phyloP scores from a whole-genome alignment of 2,888 invertebrate genomes.

The Mesorhabditis belari region DNA sequence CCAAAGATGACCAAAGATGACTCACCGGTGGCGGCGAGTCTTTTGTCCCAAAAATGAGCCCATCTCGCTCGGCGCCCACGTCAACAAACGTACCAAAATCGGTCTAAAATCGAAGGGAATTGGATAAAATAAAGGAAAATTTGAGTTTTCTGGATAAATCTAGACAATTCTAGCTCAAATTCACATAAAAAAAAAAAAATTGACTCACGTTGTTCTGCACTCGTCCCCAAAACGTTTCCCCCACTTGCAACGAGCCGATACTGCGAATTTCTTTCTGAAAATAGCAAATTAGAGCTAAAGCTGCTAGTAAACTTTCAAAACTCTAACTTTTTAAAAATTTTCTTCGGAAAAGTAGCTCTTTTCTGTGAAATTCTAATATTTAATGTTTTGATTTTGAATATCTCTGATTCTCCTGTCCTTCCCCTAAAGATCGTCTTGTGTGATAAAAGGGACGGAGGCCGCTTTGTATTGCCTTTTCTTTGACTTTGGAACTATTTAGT shows the following conservation, averaged over 20 bases:
- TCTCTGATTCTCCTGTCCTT: no score
- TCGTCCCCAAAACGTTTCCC: conserved; percentile 61
- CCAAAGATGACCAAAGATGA: no score
- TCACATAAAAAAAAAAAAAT: no score
- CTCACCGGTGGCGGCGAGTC: no score
- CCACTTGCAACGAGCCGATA: conserved; percentile 53
- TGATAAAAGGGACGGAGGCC: no score
- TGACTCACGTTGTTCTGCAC: conserved; percentile 66
- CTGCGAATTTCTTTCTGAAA: conserved; percentile 20
- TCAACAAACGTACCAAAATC: conserved; percentile 88
- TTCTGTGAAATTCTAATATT: no score
- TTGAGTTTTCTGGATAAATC: no score
- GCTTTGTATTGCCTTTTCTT: no score
- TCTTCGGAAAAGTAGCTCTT: neutral
- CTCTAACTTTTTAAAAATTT: neutral
- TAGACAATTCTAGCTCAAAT: no score
- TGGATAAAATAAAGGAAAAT: neutral
- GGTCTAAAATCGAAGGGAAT: conserved; percentile 55
- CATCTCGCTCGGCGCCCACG: conserved; percentile 55
- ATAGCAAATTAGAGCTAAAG: neutral
- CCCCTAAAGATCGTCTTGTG: no score
- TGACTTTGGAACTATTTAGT: no score
- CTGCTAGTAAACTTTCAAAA: neutral
- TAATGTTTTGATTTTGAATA: no score
- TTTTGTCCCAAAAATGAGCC: conserved; percentile 49